These are phyloP conservation scores for Calyptommatus sinebrachiatus DNA, from an alignment of 2,113 vertebrate genomes.

Conservation along the genomic window DNA sequence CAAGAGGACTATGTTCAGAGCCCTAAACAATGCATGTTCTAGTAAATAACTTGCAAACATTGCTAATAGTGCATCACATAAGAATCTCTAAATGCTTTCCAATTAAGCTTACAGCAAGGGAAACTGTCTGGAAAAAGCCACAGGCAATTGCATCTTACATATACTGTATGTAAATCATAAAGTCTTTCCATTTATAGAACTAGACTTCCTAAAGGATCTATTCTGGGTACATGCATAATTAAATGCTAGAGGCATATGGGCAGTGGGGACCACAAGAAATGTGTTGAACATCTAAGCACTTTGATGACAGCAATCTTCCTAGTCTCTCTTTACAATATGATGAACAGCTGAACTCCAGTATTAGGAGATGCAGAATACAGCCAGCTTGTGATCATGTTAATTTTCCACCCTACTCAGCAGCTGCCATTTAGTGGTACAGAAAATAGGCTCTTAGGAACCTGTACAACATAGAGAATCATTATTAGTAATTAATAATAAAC, in stretches of 20 bases:
- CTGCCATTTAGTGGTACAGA: background rate
- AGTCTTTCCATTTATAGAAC: too few species aligned
- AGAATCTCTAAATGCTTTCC: too few species aligned
- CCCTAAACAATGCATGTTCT: too few species aligned
- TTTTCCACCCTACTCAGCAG: background rate
- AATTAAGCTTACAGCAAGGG: too few species aligned
- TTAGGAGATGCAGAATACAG: background rate
- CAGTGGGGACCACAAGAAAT: background rate
- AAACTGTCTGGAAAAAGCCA: too few species aligned
- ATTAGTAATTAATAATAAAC: background rate
- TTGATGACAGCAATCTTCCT: background rate
- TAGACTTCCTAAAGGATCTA: too few species aligned
- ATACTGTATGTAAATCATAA: too few species aligned
- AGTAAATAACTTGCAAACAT: too few species aligned
- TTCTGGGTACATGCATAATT: background rate
- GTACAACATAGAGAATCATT: background rate
- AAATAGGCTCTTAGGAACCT: background rate
- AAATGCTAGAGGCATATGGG: background rate
- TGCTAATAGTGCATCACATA: too few species aligned
- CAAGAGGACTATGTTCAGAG: too few species aligned
- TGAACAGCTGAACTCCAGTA: background rate
- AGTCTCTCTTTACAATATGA: background rate
- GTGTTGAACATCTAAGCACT: background rate
- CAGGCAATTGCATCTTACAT: too few species aligned
- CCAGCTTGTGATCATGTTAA: background rate